These are phyloP conservation scores for Ferdinandea cuprea DNA, from an alignment of 2,888 invertebrate species.

Conservation along the genomic window DNA sequence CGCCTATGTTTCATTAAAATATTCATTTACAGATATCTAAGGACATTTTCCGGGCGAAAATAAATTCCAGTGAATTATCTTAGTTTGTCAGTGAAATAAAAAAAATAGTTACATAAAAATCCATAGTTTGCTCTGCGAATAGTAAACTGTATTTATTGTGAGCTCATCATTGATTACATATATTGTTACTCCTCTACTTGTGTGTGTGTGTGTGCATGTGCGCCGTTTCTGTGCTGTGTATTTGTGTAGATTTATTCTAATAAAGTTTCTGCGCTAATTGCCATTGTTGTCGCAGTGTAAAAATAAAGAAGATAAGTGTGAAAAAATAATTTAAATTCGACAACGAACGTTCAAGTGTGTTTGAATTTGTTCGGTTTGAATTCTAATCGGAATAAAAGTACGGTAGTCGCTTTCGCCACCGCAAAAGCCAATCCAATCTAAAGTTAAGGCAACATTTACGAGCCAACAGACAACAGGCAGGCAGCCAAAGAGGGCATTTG, in stretches of 20 bases:
- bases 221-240: slow-evolving; percentile 4
- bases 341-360: slow-evolving; percentile 3
- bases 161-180: slow-evolving; percentile 30
- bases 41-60: slow-evolving; percentile 41
- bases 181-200: slow-evolving; percentile 26
- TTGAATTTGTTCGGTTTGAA: slow-evolving; percentile 19
- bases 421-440: slow-evolving; percentile 13
- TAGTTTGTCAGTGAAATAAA: background rate
- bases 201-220: slow-evolving; percentile 15
- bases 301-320: too few relatives aligned
- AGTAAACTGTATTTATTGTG: slow-evolving; percentile 46
- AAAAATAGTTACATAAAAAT: slow-evolving; percentile 51
- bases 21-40: slow-evolving; percentile 34
- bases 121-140: slow-evolving; percentile 34
- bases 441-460: background rate
- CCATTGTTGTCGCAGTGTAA: slow-evolving; percentile 24
- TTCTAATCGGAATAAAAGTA: slow-evolving; percentile 21
- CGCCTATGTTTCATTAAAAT: slow-evolving; percentile 16
- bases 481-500: slow-evolving; percentile 20
- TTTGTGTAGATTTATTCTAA: background rate
- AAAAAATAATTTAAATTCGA: slow-evolving; percentile 26
- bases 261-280: slow-evolving; percentile 51
- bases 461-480: background rate
- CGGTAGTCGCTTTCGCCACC: slow-evolving; percentile 18
- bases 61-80: slow-evolving; percentile 30